Base-by-base conservation (phyloP, 2,113 vertebrate genomes). In the Macroglossus sobrinus region DNA sequence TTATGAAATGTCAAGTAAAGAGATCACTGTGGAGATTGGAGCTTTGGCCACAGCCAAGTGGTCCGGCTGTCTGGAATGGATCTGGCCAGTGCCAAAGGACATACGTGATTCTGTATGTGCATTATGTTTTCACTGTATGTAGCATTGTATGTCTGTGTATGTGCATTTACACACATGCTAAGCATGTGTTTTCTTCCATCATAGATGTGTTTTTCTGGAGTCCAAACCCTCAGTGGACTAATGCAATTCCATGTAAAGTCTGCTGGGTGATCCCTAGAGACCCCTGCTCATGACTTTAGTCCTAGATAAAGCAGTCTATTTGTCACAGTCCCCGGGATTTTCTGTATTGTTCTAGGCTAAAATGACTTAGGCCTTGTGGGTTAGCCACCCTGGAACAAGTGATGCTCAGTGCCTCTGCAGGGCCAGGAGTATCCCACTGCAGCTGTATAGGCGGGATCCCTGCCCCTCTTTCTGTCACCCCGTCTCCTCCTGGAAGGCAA, bases 81-180 rank as follows among this genome's bases (percentile, higher is more conserved):
- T 57, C 12, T 91, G 89, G 24, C 18, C 38, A 75, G n/a, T 21
- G 88, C 80, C 22, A 7, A 63, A 28, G 30, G 47, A 4, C 53
- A 9, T 10, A 28, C 24, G 0, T 72, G 85, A 35, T 53, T 53
- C 4, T 47, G 21, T 4, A 5, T 15, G 10, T 38, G 14, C 15
- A 0, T 53, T 69, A 8, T 68, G 2, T 61, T 40, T 40, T 15
- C 38, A 30, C 9, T 76, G 28, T 57, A 15, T 64, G 26, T 18
- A 38, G 6, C 40, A 9, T 38, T 40, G 1, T 64, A 38, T 61
- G 30, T 74, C n/a, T 3, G 1, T 28, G 30, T 5, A 1, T 61
- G 12, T 47, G 50, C 16, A 21, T 61, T 78, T 22, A 19, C 1
- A 63, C 1, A 19, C 5, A 16, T 19, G 5, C 0, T 0, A 35